phyloP scores from a whole-genome alignment of 2,797 vertebrate species.

The Siniperca obscura region DNA sequence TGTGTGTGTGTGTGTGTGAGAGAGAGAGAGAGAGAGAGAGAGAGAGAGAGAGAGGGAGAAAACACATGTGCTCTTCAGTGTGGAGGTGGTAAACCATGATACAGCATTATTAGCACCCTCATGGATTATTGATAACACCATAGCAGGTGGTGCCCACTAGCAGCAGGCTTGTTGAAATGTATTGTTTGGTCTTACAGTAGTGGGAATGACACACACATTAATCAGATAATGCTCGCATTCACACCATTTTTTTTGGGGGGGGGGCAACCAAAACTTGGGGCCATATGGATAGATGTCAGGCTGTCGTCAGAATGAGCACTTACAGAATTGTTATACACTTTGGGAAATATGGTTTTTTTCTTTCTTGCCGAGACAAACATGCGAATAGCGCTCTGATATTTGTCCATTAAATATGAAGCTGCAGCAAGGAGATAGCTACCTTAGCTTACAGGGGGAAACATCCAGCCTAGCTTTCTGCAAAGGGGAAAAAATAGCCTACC shows the following conservation, averaged over 20 bases:
- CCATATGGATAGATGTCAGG: background rate
- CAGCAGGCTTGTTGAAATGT: conserved; percentile 51
- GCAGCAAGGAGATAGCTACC: background rate
- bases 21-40: background rate
- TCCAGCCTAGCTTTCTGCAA: background rate
- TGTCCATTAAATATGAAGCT: background rate
- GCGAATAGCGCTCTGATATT: background rate
- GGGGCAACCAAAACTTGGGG: too few relatives aligned
- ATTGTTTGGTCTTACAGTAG: conserved; percentile 41
- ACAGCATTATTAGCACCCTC: conserved; percentile 64
- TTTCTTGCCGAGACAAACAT: background rate
- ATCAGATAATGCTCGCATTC: background rate
- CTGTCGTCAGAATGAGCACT: background rate
- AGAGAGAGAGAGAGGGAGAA: background rate
- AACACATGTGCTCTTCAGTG: conserved; percentile 56
- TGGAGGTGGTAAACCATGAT: conserved; percentile 68
- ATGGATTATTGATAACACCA: conserved; percentile 74
- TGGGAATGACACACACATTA: conserved; percentile 35
- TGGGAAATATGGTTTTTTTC: background rate
- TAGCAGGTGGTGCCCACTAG: conserved; percentile 66
- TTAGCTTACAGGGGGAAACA: background rate
- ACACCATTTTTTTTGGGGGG: background rate
- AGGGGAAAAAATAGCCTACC: background rate
- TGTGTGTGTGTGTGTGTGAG: background rate
- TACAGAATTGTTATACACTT: background rate